These are phyloP conservation scores for Athripsodes cinereus DNA, from an alignment of 2,888 invertebrate genomes.

Conservation along the genomic window DNA sequence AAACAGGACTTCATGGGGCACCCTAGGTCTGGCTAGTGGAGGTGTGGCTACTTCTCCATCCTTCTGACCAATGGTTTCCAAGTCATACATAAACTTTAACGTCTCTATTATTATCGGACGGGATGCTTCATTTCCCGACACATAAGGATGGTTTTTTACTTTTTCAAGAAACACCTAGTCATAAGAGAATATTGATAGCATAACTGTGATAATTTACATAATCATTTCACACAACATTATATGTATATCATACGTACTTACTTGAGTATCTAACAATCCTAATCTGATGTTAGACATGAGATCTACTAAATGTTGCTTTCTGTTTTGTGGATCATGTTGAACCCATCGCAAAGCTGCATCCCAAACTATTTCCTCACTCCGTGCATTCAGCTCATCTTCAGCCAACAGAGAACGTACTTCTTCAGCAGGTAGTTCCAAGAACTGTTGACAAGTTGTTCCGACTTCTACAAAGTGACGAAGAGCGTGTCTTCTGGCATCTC, in stretches of 20 bases:
- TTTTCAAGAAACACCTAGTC: constrained; percentile 88
- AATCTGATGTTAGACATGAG: constrained; percentile 76
- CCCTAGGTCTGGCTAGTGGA: constrained; percentile 72
- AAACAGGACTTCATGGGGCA: constrained; percentile 86
- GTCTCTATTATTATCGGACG: constrained; percentile 87
- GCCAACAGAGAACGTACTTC: constrained; percentile 72
- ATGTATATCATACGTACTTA: constrained; percentile 28
- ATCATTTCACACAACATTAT: too few species aligned
- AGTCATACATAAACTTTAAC: constrained; percentile 82
- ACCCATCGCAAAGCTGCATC: constrained; percentile 84
- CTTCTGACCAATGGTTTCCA: constrained; percentile 77
- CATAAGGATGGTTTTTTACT: constrained; percentile 83
- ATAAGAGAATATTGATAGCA: too few species aligned
- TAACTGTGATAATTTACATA: too few species aligned
- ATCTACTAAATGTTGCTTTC: constrained; percentile 69
- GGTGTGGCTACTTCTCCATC: constrained; percentile 80
- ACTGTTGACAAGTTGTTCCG: constrained; percentile 65
- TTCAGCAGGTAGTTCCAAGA: constrained; percentile 63
- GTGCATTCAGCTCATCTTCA: constrained; percentile 80
- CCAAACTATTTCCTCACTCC: constrained; percentile 84
- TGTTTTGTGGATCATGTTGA: constrained; percentile 63
- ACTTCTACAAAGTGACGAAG: constrained; percentile 74
- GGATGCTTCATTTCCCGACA: constrained; percentile 74
- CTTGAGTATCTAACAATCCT: constrained; percentile 74
- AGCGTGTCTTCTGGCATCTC: constrained; percentile 61